Conservation (phyloP, 37 sponge, comb jelly and placozoan species). For the Ephydatia muelleri region DNA sequence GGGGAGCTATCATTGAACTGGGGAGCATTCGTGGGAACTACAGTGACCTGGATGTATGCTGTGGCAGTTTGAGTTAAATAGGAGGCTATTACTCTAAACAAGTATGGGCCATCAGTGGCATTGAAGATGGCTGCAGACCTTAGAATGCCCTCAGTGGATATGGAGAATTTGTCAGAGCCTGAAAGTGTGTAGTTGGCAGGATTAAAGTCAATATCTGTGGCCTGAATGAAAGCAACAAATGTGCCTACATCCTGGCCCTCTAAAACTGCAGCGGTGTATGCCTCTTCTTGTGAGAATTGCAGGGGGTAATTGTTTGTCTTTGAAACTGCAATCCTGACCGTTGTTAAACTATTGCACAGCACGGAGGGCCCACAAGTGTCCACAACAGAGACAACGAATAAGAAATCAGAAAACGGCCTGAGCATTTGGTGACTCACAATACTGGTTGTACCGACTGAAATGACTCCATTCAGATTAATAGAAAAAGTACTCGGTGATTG, state of each 20-base stretch:
- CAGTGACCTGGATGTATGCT: not conserved
- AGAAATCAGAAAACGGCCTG: conserved; percentile 17
- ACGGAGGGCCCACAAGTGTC: not conserved
- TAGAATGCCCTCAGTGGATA: conserved; percentile 35
- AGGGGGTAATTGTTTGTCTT: conserved; percentile 55
- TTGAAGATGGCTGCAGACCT: conserved; percentile 8
- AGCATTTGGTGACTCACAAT: conserved; percentile 48
- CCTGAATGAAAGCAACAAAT: conserved; percentile 27
- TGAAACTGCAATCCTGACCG: conserved; percentile 30
- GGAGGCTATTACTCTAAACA: not conserved
- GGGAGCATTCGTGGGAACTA: conserved; percentile 1
- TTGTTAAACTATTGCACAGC: conserved; percentile 19
- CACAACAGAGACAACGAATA: conserved; percentile 28
- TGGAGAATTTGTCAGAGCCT: too few relatives aligned
- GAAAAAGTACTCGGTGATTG: conserved; percentile 17
- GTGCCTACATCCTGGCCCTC: conserved; percentile 34
- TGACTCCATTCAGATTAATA: conserved; percentile 4
- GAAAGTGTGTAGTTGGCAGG: not conserved
- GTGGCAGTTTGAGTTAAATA: not conserved
- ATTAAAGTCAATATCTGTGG: conserved; percentile 40
- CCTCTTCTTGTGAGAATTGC: conserved; percentile 3
- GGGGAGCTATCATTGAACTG: conserved; percentile 56
- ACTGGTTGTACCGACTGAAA: not conserved
- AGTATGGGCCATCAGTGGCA: conserved; percentile 6
- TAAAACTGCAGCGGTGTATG: not conserved